Evolutionary conservation across 2,797 vertebrate species (phyloP).

Genomic region (Steatocranus sp.): DNA sequence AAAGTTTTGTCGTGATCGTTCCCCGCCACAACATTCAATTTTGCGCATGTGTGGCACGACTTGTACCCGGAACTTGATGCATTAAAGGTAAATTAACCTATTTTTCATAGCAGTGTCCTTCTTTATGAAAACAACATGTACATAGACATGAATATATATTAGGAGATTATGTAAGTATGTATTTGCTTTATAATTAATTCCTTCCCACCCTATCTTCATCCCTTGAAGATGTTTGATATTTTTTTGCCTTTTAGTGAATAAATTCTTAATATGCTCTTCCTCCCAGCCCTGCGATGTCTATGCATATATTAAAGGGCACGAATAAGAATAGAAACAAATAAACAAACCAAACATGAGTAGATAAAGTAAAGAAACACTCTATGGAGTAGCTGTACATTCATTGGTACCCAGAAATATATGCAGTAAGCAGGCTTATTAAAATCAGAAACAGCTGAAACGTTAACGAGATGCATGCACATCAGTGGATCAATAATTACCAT

Average conservation of each 20-base stretch:
- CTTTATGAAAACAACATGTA: neutral
- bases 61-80: neutral
- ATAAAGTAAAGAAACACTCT: neutral
- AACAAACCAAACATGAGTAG: neutral
- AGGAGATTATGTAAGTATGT: neutral
- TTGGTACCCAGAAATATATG: neutral
- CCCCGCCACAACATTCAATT: conserved; percentile 39
- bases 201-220: neutral
- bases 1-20: neutral
- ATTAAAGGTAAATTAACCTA: neutral
- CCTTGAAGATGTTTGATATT: neutral
- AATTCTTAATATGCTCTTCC: neutral
- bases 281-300: neutral
- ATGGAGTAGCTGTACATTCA: neutral
- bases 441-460: neutral
- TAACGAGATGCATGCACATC: neutral
- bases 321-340: neutral
- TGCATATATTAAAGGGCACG: neutral
- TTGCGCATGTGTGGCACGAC: conserved; percentile 39
- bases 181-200: neutral
- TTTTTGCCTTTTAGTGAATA: neutral
- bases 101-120: neutral
- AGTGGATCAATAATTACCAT: neutral
- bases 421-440: neutral
- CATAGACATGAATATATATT: neutral